Conservation (phyloP, 1,140 invertebrate species). For the Panonychus citri region DNA sequence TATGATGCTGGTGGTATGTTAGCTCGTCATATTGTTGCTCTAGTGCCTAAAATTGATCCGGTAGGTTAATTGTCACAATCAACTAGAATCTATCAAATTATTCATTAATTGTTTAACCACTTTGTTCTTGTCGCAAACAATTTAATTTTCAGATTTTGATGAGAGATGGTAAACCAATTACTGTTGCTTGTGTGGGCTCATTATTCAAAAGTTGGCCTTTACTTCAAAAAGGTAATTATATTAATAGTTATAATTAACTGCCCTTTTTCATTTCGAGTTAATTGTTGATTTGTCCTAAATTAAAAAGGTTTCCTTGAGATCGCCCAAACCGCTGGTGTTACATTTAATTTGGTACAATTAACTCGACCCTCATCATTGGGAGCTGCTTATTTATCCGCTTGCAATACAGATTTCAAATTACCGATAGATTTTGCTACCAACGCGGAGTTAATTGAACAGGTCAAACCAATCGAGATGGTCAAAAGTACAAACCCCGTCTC, state of each 20-base stretch:
- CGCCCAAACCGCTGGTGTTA: background rate
- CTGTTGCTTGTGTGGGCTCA: slow-evolving; percentile 75
- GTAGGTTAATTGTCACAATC: slow-evolving; percentile 22
- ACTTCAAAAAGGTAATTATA: slow-evolving; percentile 36
- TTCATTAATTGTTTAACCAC: background rate
- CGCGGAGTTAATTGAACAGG: background rate
- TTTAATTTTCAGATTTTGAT: background rate
- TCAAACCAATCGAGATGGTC: too few relatives aligned
- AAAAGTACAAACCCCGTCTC: too few relatives aligned
- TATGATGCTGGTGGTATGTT: slow-evolving; percentile 45
- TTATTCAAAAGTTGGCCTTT: slow-evolving; percentile 82
- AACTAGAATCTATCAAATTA: background rate
- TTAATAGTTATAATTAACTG: background rate
- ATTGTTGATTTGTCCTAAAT: background rate
- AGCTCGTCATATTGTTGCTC: slow-evolving; percentile 42
- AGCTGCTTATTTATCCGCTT: background rate
- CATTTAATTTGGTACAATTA: background rate
- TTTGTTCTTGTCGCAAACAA: background rate
- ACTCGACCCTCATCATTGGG: background rate
- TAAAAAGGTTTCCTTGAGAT: background rate
- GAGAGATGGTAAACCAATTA: slow-evolving; percentile 26
- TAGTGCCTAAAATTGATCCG: slow-evolving; percentile 39
- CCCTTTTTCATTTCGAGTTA: background rate
- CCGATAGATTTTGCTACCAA: background rate
- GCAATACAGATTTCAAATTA: background rate